Evolutionary conservation across 1,140 invertebrate genomes (phyloP).

Genomic region (Papilio glaucus): DNA sequence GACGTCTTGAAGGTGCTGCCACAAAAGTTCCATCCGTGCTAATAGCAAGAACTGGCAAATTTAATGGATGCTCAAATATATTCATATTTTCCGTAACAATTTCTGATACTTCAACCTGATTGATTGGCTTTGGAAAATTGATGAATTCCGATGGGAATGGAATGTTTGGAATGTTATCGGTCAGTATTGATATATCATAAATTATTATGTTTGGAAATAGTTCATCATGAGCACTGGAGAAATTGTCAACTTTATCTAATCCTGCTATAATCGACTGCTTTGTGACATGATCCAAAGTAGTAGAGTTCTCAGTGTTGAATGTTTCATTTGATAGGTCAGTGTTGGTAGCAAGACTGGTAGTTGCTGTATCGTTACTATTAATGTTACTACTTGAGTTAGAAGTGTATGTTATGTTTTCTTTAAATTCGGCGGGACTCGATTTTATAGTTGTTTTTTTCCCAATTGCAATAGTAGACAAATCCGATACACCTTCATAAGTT

Average conservation of each 20-base stretch:
- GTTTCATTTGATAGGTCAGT: slow-evolving; percentile 3
- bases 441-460: slow-evolving; percentile 4
- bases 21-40: slow-evolving; percentile 63
- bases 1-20: slow-evolving; percentile 56
- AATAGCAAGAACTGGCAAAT: slow-evolving; percentile 44
- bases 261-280: not conserved
- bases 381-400: not conserved
- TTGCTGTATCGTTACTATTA: not conserved
- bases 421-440: slow-evolving; percentile 30
- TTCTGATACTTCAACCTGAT: slow-evolving; percentile 39
- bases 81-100: slow-evolving; percentile 39
- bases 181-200: slow-evolving; percentile 24
- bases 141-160: slow-evolving; percentile 20
- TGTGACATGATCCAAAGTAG: slow-evolving; percentile 6
- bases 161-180: slow-evolving; percentile 29
- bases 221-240: not conserved
- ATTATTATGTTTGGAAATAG: slow-evolving; percentile 11
- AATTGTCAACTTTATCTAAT: slow-evolving; percentile 24
- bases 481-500: slow-evolving; percentile 19
- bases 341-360: not conserved
- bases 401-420: not conserved
- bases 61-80: slow-evolving; percentile 44
- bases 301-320: not conserved
- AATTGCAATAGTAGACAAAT: slow-evolving; percentile 23
- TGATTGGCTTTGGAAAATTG: slow-evolving; percentile 1